Conservation (phyloP, 2,797 vertebrate genomes). For the Lacerta agilis region DNA sequence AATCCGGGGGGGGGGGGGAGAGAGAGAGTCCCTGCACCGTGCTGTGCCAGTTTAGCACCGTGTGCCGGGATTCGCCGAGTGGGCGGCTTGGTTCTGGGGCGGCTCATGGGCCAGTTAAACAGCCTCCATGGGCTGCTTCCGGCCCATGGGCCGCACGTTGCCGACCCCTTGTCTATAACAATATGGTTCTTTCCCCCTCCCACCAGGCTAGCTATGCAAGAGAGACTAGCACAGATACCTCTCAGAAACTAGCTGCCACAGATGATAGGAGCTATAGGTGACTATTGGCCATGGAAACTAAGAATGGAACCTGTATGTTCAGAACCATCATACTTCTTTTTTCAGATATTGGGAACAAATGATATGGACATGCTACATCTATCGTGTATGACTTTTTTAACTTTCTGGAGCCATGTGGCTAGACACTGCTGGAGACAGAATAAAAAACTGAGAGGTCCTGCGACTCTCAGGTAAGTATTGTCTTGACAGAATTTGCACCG, state of each 20-base stretch:
- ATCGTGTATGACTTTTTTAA: neutral
- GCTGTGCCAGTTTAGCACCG: too few relatives aligned
- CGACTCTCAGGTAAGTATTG: neutral
- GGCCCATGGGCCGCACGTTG: too few relatives aligned
- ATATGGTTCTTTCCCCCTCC: too few relatives aligned
- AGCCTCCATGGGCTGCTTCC: too few relatives aligned
- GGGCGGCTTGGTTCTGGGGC: too few relatives aligned
- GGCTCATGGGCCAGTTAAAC: too few relatives aligned
- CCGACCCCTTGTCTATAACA: too few relatives aligned
- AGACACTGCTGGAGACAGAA: neutral
- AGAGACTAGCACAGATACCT: neutral
- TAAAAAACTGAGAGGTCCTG: neutral
- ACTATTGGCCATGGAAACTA: neutral
- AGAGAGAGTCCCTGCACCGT: too few relatives aligned
- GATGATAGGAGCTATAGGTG: neutral
- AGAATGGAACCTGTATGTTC: neutral
- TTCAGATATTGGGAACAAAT: neutral
- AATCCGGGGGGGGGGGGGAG: too few relatives aligned
- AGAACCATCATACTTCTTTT: neutral
- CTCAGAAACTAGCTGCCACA: neutral
- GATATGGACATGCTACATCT: neutral
- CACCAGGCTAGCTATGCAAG: too few relatives aligned
- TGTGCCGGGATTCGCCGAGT: too few relatives aligned
- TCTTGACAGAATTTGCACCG: neutral
- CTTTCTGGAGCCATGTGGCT: neutral